Evolutionary conservation across 2,888 invertebrate genomes (phyloP).

Genomic region (Chesias legatella): DNA sequence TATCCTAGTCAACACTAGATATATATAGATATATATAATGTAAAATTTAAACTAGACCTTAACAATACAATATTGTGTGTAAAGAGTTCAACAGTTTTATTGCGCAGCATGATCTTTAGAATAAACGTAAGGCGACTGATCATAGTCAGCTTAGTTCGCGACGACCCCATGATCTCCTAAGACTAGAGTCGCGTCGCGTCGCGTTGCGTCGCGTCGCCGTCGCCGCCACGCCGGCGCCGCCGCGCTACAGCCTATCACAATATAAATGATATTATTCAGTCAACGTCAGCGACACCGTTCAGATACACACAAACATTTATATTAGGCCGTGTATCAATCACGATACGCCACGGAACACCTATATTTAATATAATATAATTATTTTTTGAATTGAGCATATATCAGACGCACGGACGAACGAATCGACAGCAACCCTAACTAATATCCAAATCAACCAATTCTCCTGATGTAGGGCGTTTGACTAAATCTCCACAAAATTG

Average conservation of each 20-base stretch:
- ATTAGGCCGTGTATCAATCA: slow-evolving; percentile 63
- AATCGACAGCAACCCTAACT: slow-evolving; percentile 71
- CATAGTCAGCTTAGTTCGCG: slow-evolving; percentile 28
- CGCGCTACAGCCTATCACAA: slow-evolving; percentile 36
- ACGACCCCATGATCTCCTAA: slow-evolving; percentile 30
- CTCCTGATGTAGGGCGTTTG: slow-evolving; percentile 67
- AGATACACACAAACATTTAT: slow-evolving; percentile 37
- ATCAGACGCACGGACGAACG: slow-evolving; percentile 73
- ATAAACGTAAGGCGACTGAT: slow-evolving; percentile 33
- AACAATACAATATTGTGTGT: slow-evolving; percentile 31
- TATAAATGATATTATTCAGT: slow-evolving; percentile 43
- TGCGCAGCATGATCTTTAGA: slow-evolving; percentile 33
- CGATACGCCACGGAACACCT: slow-evolving; percentile 55
- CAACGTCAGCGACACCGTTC: slow-evolving; percentile 36
- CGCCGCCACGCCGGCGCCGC: slow-evolving; percentile 14
- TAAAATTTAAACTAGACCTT: slow-evolving; percentile 32
- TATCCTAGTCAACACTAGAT: slow-evolving; percentile 30
- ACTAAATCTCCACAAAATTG: slow-evolving; percentile 72
- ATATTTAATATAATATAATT: slow-evolving; percentile 49
- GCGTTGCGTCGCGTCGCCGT: slow-evolving; percentile 17
- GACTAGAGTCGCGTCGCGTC: slow-evolving; percentile 23
- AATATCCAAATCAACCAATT: slow-evolving; percentile 38
- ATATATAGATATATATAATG: slow-evolving; percentile 18
- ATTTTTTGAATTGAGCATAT: slow-evolving; percentile 68
- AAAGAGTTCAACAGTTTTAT: slow-evolving; percentile 31